These are phyloP conservation scores for Anabas testudineus DNA, from an alignment of 2,797 vertebrate species.

Conservation along the genomic window DNA sequence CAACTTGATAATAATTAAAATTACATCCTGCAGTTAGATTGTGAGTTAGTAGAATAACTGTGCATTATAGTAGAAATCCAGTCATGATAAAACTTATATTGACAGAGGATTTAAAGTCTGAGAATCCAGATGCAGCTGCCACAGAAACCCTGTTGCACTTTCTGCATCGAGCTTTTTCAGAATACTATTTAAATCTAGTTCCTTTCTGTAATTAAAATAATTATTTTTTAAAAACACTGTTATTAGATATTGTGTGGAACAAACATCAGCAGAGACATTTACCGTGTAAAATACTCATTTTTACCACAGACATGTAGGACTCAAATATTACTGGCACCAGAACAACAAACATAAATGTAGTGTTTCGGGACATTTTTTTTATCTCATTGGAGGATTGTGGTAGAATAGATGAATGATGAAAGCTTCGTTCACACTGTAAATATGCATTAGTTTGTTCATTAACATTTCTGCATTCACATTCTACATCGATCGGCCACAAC, in stretches of 20 bases:
- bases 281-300: background rate
- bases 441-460: conserved; percentile 4
- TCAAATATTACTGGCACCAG: background rate
- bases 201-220: conserved; percentile 18
- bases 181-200: background rate
- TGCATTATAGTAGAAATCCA: background rate
- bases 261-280: background rate
- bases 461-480: background rate
- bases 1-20: background rate
- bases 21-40: background rate
- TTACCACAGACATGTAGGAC: background rate
- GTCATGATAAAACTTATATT: conserved; percentile 6
- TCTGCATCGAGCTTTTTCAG: conserved; percentile 1
- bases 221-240: too few species aligned
- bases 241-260: background rate
- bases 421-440: conserved; percentile 23
- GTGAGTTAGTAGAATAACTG: background rate
- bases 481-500: too few species aligned
- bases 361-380: too few species aligned
- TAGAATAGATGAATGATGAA: background rate
- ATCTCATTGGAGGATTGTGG: background rate
- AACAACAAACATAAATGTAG: too few species aligned
- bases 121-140: conserved; percentile 30
- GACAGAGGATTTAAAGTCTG: conserved; percentile 6
- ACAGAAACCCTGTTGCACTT: conserved; percentile 18